Conservation (phyloP, 2,113 vertebrate genomes). For the Hippocampus mohnikei region DNA sequence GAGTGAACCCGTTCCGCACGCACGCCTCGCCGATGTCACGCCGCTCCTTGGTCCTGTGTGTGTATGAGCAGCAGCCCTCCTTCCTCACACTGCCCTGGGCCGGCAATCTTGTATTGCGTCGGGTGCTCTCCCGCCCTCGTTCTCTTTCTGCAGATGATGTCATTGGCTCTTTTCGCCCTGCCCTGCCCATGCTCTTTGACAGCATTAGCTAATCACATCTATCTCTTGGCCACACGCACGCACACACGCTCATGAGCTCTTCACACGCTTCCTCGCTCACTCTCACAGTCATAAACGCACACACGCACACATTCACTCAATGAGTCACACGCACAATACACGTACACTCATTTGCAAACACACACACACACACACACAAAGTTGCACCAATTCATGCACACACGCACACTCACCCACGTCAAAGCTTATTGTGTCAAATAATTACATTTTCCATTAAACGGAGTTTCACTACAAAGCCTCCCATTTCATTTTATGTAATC, state of each 20-base stretch:
- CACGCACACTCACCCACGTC: too few relatives aligned
- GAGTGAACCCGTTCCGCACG: conserved; percentile 54
- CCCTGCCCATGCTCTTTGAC: conserved; percentile 70
- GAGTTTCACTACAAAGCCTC: neutral
- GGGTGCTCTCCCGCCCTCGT: conserved; percentile 43
- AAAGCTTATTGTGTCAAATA: neutral
- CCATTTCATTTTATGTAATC: too few relatives aligned
- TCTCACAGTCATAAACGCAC: neutral
- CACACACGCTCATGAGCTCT: neutral
- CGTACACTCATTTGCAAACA: too few relatives aligned
- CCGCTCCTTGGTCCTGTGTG: conserved; percentile 38
- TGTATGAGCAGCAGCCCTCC: conserved; percentile 55
- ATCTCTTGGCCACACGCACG: conserved; percentile 22
- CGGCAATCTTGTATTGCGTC: neutral
- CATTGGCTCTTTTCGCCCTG: conserved; percentile 75
- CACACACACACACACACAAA: too few relatives aligned
- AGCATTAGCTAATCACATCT: conserved; percentile 73
- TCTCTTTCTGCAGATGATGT: conserved; percentile 76
- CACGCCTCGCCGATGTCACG: conserved; percentile 48
- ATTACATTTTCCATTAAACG: too few relatives aligned
- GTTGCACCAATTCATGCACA: too few relatives aligned
- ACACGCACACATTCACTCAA: neutral
- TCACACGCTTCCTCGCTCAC: conserved; percentile 3
- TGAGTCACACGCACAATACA: too few relatives aligned
- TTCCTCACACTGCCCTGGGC: conserved; percentile 52